These are phyloP conservation scores for Eugnorisma glareosa DNA, from an alignment of 2,888 invertebrate genomes.

Conservation along the genomic window DNA sequence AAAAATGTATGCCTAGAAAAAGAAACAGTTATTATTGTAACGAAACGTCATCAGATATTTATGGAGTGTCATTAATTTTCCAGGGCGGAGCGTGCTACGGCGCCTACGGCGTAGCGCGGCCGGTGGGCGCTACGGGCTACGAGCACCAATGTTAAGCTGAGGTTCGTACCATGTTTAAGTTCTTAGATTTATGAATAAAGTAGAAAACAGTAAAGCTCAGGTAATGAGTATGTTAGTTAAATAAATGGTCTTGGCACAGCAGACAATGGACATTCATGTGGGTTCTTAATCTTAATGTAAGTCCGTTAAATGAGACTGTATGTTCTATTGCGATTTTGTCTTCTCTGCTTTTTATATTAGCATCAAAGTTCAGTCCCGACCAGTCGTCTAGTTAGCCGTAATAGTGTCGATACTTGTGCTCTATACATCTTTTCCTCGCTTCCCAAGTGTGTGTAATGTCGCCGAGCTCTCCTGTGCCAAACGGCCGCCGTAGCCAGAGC, in stretches of 20 bases:
- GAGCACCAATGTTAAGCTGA: conserved; percentile 19
- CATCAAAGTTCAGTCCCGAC: conserved; percentile 14
- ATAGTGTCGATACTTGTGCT: conserved; percentile 69
- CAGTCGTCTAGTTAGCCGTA: conserved; percentile 47
- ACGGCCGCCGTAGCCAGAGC: conserved; percentile 74
- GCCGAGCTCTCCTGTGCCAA: conserved; percentile 77
- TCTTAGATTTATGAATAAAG: background rate
- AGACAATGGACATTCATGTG: background rate
- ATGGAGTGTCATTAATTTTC: conserved; percentile 59
- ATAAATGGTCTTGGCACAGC: background rate
- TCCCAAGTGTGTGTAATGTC: conserved; percentile 77
- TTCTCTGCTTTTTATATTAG: background rate
- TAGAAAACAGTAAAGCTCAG: background rate
- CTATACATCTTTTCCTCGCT: conserved; percentile 86
- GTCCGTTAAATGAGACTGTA: background rate
- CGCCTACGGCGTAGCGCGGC: conserved; percentile 66
- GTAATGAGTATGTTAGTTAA: background rate
- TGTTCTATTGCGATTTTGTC: background rate
- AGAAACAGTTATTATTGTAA: conserved; percentile 46
- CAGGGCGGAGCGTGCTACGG: conserved; percentile 62
- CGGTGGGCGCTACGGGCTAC: conserved; percentile 61
- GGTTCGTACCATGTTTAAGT: conserved; percentile 30
- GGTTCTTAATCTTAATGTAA: background rate
- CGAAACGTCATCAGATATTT: conserved; percentile 47
- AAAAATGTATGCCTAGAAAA: conserved; percentile 24